A percentile compares a stretch with the other conserved stretches of the same genome.
phyloP scores from a whole-genome alignment of 2,888 invertebrate genomes.

The Orchesella flavescens region DNA sequence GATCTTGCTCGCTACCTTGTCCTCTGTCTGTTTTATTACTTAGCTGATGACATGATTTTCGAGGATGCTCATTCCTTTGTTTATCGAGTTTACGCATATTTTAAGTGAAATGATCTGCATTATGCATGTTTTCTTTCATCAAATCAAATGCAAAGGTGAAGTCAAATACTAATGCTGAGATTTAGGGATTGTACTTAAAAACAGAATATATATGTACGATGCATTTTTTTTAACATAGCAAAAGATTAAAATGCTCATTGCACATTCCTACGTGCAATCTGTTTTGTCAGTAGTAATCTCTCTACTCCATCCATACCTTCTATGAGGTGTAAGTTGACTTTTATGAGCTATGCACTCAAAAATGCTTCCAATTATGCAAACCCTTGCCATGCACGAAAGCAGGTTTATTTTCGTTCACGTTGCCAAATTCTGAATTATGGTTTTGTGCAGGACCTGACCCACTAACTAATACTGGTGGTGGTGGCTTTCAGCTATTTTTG shows the following conservation, averaged over 20 bases:
- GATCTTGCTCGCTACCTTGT: slow-evolving; percentile 30
- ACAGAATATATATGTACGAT: no score
- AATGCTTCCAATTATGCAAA: no score
- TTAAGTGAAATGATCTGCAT: not conserved
- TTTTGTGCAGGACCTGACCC: slow-evolving; percentile 40
- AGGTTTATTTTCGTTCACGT: slow-evolving; percentile 30
- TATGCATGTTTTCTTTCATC: not conserved
- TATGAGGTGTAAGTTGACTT: not conserved
- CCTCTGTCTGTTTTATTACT: slow-evolving; percentile 39
- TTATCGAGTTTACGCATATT: not conserved
- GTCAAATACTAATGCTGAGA: no score
- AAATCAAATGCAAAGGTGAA: not conserved
- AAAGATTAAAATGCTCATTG: no score
- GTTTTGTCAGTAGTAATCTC: not conserved
- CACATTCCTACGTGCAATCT: not conserved
- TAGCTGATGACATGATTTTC: slow-evolving; percentile 39
- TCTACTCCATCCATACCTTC: not conserved
- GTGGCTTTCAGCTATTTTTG: not conserved
- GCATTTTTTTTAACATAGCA: no score
- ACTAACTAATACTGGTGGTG: slow-evolving; percentile 14
- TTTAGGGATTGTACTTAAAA: no score
- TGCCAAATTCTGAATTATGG: slow-evolving; percentile 36
- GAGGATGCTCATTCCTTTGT: not conserved
- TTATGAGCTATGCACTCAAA: no score
- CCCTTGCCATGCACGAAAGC: not conserved